Evolutionary conservation across 2,113 vertebrate species (phyloP).

Genomic region (Hypomesus transpacificus): DNA sequence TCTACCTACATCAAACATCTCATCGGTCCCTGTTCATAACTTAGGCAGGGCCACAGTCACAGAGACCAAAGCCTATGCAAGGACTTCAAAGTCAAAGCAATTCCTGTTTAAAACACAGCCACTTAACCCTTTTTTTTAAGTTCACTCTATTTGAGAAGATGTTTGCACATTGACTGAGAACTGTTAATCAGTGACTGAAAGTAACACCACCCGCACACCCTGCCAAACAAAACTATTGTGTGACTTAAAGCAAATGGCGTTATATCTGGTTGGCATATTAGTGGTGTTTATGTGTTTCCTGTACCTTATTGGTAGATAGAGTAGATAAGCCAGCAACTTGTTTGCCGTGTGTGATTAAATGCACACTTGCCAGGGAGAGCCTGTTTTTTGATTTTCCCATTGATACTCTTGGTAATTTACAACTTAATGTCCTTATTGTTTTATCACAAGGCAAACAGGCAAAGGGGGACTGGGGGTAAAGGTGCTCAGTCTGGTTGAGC

Average conservation of each 20-base stretch:
- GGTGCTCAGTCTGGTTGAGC: slow-evolving; percentile 22
- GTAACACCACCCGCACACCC: slow-evolving; percentile 6
- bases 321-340: background rate
- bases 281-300: background rate
- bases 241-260: background rate
- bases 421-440: slow-evolving; percentile 23
- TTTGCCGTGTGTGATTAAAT: slow-evolving; percentile 1
- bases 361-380: background rate
- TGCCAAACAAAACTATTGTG: background rate
- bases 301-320: background rate
- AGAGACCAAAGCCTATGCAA: too few relatives aligned
- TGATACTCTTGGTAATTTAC: slow-evolving; percentile 25
- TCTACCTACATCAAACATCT: too few relatives aligned
- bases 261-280: background rate
- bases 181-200: background rate
- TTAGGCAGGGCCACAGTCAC: too few relatives aligned
- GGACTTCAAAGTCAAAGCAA: too few relatives aligned
- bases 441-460: slow-evolving; percentile 39
- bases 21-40: too few relatives aligned
- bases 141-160: too few relatives aligned
- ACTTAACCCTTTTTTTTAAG: too few relatives aligned
- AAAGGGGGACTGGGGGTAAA: background rate
- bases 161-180: background rate
- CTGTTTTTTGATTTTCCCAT: background rate
- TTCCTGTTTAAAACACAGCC: too few relatives aligned